phyloP scores from a whole-genome alignment of 2,888 invertebrate genomes.

The Phymatocera aterrima region DNA sequence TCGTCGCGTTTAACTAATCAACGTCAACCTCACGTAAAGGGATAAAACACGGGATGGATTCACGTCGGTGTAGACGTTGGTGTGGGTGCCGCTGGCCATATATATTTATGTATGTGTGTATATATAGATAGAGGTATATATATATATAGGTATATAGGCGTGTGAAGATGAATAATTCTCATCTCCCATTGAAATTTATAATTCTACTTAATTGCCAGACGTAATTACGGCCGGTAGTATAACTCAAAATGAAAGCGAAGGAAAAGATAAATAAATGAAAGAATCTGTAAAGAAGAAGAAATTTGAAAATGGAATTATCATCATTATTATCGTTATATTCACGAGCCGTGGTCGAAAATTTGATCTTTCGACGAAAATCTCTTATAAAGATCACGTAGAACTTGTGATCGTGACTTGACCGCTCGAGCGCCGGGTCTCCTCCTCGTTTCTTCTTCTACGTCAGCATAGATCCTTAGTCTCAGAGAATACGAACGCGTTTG shows the following conservation, averaged over 20 bases:
- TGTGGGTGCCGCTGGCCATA: not conserved
- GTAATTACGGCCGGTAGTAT: no score
- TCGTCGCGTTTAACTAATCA: slow-evolving; percentile 71
- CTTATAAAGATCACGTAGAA: not conserved
- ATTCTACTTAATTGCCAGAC: slow-evolving; percentile 31
- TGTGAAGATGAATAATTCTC: slow-evolving; percentile 39
- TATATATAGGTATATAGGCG: slow-evolving; percentile 3
- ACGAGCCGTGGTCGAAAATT: no score
- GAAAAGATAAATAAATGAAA: not conserved
- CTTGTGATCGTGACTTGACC: slow-evolving; percentile 5
- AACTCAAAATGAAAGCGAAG: not conserved
- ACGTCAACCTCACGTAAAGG: slow-evolving; percentile 49
- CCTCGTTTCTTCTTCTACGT: not conserved
- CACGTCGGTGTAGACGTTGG: not conserved
- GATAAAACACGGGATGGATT: slow-evolving; percentile 42
- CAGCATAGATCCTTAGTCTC: not conserved
- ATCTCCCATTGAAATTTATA: not conserved
- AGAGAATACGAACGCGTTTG: slow-evolving; percentile 6
- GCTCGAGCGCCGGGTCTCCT: not conserved
- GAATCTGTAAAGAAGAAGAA: not conserved
- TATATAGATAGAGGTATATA: not conserved
- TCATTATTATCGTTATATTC: no score
- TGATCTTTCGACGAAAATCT: not conserved
- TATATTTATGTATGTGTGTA: no score
- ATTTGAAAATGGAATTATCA: no score